Evolutionary conservation across 1,140 invertebrate genomes (phyloP).

Genomic region (Zaprionus taronus): DNA sequence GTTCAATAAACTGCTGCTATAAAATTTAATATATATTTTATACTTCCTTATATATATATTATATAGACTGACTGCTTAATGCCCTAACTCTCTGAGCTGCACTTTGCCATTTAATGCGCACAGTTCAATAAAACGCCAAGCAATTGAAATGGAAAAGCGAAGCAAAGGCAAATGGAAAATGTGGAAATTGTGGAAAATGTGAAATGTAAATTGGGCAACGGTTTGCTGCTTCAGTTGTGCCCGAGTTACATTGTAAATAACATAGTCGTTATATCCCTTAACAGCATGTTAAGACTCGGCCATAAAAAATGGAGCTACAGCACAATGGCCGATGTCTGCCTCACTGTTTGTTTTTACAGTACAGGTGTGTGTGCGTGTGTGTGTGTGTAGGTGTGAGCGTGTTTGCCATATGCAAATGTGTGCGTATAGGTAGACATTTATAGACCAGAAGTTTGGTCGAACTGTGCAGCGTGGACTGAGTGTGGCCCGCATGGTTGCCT

Average conservation of each 20-base stretch:
- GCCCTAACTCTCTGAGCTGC: neutral
- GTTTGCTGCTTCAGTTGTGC: neutral
- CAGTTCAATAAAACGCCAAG: constrained; percentile 6
- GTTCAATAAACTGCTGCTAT: constrained; percentile 4
- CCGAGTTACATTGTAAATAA: constrained; percentile 44
- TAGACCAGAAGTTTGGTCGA: constrained; percentile 73
- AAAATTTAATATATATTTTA: neutral
- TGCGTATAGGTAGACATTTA: constrained; percentile 72
- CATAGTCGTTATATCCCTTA: constrained; percentile 44
- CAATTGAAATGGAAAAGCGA: neutral
- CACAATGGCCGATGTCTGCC: constrained; percentile 52
- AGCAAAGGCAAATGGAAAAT: neutral
- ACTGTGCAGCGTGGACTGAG: constrained; percentile 30
- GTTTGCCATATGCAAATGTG: constrained; percentile 57
- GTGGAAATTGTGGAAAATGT: constrained; percentile 8
- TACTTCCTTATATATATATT: neutral
- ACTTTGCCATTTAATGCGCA: no score
- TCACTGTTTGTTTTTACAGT: constrained; percentile 8
- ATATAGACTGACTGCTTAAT: neutral
- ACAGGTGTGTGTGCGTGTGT: constrained; percentile 9
- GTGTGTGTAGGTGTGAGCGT: constrained; percentile 26
- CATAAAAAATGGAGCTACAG: constrained; percentile 42
- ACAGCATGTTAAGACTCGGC: constrained; percentile 20
- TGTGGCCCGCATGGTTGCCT: constrained; percentile 52
- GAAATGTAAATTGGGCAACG: constrained; percentile 7